Percentiles rank a stretch among this genome's conserved stretches.
These are phyloP conservation scores for Rhabditoides inermis DNA, from an alignment of 2,888 invertebrate genomes.

Conservation along the genomic window DNA sequence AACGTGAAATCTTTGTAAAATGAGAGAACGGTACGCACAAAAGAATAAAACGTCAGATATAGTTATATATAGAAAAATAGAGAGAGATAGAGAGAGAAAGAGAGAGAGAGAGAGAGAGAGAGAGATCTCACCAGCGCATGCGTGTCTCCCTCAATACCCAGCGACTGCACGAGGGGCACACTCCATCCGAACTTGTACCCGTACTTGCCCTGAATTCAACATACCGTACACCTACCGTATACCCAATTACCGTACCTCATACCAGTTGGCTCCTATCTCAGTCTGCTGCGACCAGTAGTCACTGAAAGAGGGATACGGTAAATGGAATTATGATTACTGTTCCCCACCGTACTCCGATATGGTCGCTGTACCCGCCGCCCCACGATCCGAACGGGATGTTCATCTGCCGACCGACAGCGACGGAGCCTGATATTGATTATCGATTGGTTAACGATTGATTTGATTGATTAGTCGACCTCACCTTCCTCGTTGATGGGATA, in stretches of 20 bases:
- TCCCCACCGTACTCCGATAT: constrained; percentile 38
- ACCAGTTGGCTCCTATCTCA: constrained; percentile 39
- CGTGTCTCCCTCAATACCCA: constrained; percentile 41
- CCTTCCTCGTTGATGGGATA: constrained; percentile 45
- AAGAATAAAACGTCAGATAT: no score
- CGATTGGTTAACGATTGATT: background rate
- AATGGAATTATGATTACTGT: no score
- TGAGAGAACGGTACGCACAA: no score
- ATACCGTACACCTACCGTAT: background rate
- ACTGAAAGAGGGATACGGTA: constrained; percentile 18
- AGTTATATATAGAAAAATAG: no score
- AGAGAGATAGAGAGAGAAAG: no score
- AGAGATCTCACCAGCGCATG: constrained; percentile 24
- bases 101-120: constrained; percentile 9
- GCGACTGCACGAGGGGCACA: constrained; percentile 39
- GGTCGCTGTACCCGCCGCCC: constrained; percentile 44
- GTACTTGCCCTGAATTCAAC: constrained; percentile 36
- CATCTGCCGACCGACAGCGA: constrained; percentile 32
- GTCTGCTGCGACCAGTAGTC: constrained; percentile 44
- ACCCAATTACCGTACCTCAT: no score
- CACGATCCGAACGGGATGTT: constrained; percentile 42
- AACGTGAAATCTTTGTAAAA: no score
- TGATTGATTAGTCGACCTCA: constrained; percentile 8
- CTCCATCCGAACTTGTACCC: constrained; percentile 34
- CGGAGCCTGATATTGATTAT: constrained; percentile 22